These are phyloP conservation scores for Scaptomyza parva DNA, from an alignment of 2,888 invertebrate species.

Conservation along the genomic window DNA sequence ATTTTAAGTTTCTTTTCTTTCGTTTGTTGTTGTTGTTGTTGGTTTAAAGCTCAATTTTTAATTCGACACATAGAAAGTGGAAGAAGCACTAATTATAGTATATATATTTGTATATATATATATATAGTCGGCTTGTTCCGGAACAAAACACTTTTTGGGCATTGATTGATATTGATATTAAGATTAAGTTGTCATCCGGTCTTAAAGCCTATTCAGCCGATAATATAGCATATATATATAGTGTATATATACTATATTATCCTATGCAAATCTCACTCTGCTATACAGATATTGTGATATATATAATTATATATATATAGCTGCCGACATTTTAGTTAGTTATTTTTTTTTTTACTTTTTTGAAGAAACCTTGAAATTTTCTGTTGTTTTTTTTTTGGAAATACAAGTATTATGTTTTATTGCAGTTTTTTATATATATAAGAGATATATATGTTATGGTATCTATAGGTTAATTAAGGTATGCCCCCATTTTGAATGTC, in stretches of 20 bases:
- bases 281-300: constrained; percentile 35
- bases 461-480: constrained; percentile 24
- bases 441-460: constrained; percentile 16
- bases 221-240: constrained; percentile 5
- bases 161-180: no score
- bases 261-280: constrained; percentile 38
- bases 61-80: constrained; percentile 70
- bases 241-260: constrained; percentile 14
- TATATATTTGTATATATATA: constrained; percentile 1
- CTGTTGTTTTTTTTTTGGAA: constrained; percentile 42
- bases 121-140: constrained; percentile 26
- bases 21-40: constrained; percentile 27
- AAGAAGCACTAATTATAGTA: constrained; percentile 53
- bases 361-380: constrained; percentile 75
- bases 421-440: constrained; percentile 33
- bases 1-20: no score
- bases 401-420: constrained; percentile 44
- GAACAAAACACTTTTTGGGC: constrained; percentile 26
- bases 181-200: no score
- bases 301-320: constrained; percentile 37
- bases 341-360: constrained; percentile 17
- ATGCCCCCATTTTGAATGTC: constrained; percentile 29
- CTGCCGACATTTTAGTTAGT: constrained; percentile 55
- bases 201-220: constrained; percentile 17
- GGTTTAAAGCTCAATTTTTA: constrained; percentile 79